These are phyloP conservation scores for Ethmia dodecea DNA, from an alignment of 2,888 invertebrate genomes.

Conservation along the genomic window DNA sequence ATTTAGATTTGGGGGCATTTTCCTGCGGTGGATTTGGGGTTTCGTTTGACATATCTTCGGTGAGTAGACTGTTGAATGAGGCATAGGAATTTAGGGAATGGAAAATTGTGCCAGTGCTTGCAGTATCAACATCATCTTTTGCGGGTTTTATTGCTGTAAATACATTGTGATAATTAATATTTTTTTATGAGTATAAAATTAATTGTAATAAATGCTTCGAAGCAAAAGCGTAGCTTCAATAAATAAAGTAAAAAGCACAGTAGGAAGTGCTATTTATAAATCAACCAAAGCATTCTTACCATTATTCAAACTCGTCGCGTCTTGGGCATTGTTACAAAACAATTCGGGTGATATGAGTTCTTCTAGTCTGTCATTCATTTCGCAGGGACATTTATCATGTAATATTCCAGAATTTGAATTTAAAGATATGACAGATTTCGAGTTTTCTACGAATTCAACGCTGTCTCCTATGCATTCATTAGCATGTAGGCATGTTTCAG, in stretches of 20 bases:
- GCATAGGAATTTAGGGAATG: slow-evolving; percentile 26
- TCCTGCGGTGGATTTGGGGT: not conserved
- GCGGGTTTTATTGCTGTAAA: too few species aligned
- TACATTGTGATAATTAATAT: not conserved
- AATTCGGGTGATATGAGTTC: slow-evolving; percentile 27
- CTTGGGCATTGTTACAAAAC: slow-evolving; percentile 37
- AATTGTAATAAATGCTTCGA: not conserved
- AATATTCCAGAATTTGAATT: slow-evolving; percentile 25
- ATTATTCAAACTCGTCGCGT: slow-evolving; percentile 22
- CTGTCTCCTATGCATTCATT: slow-evolving; percentile 54
- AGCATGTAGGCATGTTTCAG: slow-evolving; percentile 57
- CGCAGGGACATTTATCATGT: slow-evolving; percentile 18
- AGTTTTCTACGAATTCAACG: slow-evolving; percentile 42
- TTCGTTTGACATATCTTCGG: slow-evolving; percentile 57
- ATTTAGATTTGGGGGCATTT: slow-evolving; percentile 30
- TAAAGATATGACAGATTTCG: slow-evolving; percentile 42
- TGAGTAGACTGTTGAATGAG: slow-evolving; percentile 41
- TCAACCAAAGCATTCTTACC: too few species aligned
- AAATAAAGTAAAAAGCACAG: too few species aligned
- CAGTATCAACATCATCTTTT: not conserved
- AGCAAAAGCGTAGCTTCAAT: too few species aligned
- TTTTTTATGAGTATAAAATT: too few species aligned
- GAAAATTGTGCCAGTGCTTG: slow-evolving; percentile 21
- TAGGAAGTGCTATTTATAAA: too few species aligned
- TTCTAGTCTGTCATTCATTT: slow-evolving; percentile 1